Evolutionary conservation across 1,140 invertebrate genomes (phyloP).

Genomic region (Druon quercuslanigerum): DNA sequence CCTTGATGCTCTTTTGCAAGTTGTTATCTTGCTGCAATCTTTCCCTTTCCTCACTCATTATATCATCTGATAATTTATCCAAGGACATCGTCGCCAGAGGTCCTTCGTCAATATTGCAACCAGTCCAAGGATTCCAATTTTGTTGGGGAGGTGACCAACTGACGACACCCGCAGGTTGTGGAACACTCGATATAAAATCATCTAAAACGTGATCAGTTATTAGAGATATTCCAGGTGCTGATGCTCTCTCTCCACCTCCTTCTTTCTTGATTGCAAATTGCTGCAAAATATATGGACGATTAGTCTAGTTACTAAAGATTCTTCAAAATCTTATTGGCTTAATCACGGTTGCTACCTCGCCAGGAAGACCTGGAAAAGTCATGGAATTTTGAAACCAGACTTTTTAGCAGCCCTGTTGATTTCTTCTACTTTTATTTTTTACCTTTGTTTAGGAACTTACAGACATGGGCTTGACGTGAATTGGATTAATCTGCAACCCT

Average conservation of each 20-base stretch:
- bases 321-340: too few species aligned
- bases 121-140: conserved; percentile 98
- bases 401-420: too few species aligned
- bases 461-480: conserved; percentile 48
- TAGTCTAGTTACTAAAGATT: too few species aligned
- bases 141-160: conserved; percentile 95
- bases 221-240: conserved; percentile 73
- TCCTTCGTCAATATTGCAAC: conserved; percentile 95
- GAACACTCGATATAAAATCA: conserved; percentile 78
- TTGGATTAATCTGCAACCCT: conserved; percentile 78
- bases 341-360: too few species aligned
- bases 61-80: conserved; percentile 87
- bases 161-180: conserved; percentile 85
- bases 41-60: conserved; percentile 80
- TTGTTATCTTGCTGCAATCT: conserved; percentile 79
- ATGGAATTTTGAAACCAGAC: too few species aligned
- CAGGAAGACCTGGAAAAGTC: too few species aligned
- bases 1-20: conserved; percentile 81
- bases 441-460: conserved; percentile 40
- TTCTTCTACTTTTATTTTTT: conserved; percentile 4
- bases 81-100: conserved; percentile 87
- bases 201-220: conserved; percentile 79
- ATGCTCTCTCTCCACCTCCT: conserved; percentile 28
- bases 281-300: not conserved
- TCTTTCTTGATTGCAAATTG: conserved; percentile 12